Evolutionary conservation across 2,113 vertebrate species (phyloP).

Genomic region (Calcarius ornatus): DNA sequence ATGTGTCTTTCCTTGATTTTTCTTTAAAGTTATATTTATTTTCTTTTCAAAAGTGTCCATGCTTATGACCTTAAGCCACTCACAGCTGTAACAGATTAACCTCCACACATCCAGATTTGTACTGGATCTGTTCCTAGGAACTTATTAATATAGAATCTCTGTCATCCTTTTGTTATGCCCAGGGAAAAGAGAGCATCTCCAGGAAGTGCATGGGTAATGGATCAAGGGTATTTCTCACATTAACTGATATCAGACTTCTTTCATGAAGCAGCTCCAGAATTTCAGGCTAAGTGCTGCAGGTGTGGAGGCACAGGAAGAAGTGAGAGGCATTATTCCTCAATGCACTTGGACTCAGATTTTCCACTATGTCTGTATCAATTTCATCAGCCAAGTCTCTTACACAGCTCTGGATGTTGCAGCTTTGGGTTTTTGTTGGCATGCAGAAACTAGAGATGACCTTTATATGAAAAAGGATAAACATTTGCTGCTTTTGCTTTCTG

Average conservation of each 20-base stretch:
- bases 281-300: background rate
- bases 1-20: background rate
- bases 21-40: background rate
- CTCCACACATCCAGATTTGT: background rate
- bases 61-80: background rate
- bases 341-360: background rate
- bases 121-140: background rate
- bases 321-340: background rate
- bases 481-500: background rate
- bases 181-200: background rate
- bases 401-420: background rate
- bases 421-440: background rate
- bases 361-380: background rate
- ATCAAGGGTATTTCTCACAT: background rate
- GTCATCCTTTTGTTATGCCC: background rate
- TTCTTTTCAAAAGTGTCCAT: background rate
- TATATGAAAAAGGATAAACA: background rate
- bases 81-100: constrained; percentile 33
- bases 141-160: background rate
- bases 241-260: background rate
- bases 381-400: background rate
- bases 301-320: background rate
- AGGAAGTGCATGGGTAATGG: rapidly evolving
- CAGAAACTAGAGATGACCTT: background rate
- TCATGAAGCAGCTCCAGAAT: background rate